These are phyloP conservation scores for Peribatodes rhomboidaria DNA, from an alignment of 2,888 invertebrate genomes.

Conservation along the genomic window DNA sequence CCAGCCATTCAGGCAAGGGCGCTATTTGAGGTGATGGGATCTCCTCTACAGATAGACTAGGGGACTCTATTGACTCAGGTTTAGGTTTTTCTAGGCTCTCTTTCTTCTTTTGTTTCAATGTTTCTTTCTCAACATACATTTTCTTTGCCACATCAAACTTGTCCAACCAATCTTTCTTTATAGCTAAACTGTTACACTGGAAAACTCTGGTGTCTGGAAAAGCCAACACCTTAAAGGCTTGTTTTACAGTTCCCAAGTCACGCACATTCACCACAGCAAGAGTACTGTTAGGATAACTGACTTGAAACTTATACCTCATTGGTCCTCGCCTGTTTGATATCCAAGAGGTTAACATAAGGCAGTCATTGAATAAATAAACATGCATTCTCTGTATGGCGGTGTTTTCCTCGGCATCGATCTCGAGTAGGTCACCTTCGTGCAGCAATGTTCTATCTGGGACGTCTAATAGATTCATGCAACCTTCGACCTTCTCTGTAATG, in stretches of 20 bases:
- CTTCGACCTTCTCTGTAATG: slow-evolving; percentile 95
- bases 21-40: slow-evolving; percentile 74
- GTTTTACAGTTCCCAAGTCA: slow-evolving; percentile 95
- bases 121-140: slow-evolving; percentile 89
- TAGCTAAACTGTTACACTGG: slow-evolving; percentile 93
- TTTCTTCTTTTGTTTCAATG: slow-evolving; percentile 85
- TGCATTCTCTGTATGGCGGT: slow-evolving; percentile 95
- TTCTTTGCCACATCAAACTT: slow-evolving; percentile 97
- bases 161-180: slow-evolving; percentile 97
- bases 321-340: slow-evolving; percentile 91
- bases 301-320: slow-evolving; percentile 94
- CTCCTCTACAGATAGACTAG: slow-evolving; percentile 81
- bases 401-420: slow-evolving; percentile 95
- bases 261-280: slow-evolving; percentile 97
- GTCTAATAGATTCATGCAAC: slow-evolving; percentile 93
- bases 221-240: slow-evolving; percentile 97
- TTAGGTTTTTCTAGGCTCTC: slow-evolving; percentile 76
- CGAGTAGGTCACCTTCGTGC: slow-evolving; percentile 97
- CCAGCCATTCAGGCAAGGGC: slow-evolving; percentile 93
- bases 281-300: slow-evolving; percentile 94
- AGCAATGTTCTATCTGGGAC: slow-evolving; percentile 91
- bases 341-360: slow-evolving; percentile 95
- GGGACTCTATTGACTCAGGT: slow-evolving; percentile 75
- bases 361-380: slow-evolving; percentile 97
- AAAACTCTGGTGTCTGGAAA: slow-evolving; percentile 97